phyloP scores from a whole-genome alignment of 2,888 invertebrate species.

The Latrodectus elegans region DNA sequence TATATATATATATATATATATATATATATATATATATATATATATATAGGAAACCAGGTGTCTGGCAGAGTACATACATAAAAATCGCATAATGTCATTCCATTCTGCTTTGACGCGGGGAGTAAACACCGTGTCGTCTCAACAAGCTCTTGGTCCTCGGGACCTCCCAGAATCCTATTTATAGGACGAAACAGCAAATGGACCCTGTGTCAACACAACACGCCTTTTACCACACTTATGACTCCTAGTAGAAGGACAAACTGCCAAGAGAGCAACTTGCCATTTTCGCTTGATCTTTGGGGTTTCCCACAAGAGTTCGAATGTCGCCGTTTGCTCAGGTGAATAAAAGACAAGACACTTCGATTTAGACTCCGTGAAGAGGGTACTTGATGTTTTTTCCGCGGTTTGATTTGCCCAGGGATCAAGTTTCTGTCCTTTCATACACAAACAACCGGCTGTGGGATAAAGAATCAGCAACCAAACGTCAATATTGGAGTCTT shows the following conservation, averaged over 20 bases:
- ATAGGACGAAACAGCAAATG: slow-evolving; percentile 33
- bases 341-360: slow-evolving; percentile 20
- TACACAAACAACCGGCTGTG: too few relatives aligned
- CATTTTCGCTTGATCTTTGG: not conserved
- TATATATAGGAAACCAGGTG: slow-evolving; percentile 47
- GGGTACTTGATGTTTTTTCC: not conserved
- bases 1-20: not conserved
- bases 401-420: not conserved
- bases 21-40: not conserved
- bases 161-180: slow-evolving; percentile 65
- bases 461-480: too few relatives aligned
- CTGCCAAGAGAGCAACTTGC: slow-evolving; percentile 10
- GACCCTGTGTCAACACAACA: slow-evolving; percentile 59
- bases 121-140: slow-evolving; percentile 61
- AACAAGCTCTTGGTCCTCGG: slow-evolving; percentile 29
- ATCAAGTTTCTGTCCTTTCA: not conserved
- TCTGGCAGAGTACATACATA: slow-evolving; percentile 22
- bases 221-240: slow-evolving; percentile 55
- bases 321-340: slow-evolving; percentile 62
- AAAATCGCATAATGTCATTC: slow-evolving; percentile 55
- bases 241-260: slow-evolving; percentile 27
- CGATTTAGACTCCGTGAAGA: not conserved
- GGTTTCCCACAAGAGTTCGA: not conserved
- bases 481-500: too few relatives aligned
- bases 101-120: slow-evolving; percentile 39